phyloP scores from a whole-genome alignment of 2,888 invertebrate species.

The Drosophila flavopinicola region DNA sequence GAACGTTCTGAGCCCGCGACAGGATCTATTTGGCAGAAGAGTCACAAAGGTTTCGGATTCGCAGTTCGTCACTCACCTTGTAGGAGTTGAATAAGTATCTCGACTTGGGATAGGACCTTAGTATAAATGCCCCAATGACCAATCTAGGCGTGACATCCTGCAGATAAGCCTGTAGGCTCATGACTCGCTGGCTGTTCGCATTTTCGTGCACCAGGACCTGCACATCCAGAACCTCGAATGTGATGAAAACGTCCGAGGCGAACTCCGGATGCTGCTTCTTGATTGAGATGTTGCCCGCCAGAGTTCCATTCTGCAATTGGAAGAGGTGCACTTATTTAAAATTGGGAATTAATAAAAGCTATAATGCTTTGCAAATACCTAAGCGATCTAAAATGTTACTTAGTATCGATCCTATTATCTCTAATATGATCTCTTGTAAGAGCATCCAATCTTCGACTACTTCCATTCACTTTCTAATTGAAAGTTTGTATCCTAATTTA shows the following conservation, averaged over 20 bases:
- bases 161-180: conserved; percentile 86
- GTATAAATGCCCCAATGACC: conserved; percentile 87
- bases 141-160: conserved; percentile 87
- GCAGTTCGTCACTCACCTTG: conserved; percentile 89
- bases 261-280: conserved; percentile 89
- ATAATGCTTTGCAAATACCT: not conserved
- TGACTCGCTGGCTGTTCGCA: conserved; percentile 84
- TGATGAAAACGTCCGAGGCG: conserved; percentile 89
- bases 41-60: too few relatives aligned
- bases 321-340: not conserved
- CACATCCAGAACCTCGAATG: conserved; percentile 83
- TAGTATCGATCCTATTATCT: too few relatives aligned
- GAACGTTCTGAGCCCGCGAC: conserved; percentile 91
- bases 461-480: not conserved
- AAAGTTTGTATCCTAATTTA: not conserved
- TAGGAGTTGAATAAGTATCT: conserved; percentile 87
- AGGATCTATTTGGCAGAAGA: too few relatives aligned
- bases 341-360: too few relatives aligned
- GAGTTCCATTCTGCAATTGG: conserved; percentile 86
- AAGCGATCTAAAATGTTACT: too few relatives aligned
- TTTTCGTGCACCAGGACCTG: conserved; percentile 69
- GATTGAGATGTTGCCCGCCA: conserved; percentile 89
- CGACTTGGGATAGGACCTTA: conserved; percentile 86
- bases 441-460: not conserved
- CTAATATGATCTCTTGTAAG: not conserved